Base-by-base conservation (phyloP, 2,113 vertebrate genomes). In the Falco punctatus region DNA sequence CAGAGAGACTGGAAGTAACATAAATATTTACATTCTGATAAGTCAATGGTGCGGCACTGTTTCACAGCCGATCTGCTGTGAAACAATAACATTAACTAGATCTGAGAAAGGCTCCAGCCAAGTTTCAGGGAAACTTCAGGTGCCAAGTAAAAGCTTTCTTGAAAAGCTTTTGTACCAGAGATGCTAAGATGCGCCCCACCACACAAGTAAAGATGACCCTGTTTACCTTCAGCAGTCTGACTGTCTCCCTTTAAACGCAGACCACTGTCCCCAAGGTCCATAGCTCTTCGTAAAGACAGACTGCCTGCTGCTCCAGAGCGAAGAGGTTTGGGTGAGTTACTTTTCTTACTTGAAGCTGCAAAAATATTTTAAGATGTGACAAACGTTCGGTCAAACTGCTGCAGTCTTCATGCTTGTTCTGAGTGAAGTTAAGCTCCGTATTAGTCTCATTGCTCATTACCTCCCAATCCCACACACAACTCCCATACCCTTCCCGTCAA, bases 261-360 rank as follows among this genome's bases (percentile, higher is more conserved):
- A 33, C 27, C 97, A 7, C 97, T 98, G 6, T 99, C 99, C 23
- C 97, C 97, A 19, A 98, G 94, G 81, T 99, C 99, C 71, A 98
- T 95, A 59, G 98, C 98, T 97, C 98, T 98, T 46, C 98, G 98
- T 52, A 99, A 86, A 12, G 98, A 98, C 14, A 98, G 93, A 24
- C 98, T 98, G 5, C 98, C 98, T 7, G 98, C 90, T 6, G 97
- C 97, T 89, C 98, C 96, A 3, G 97, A 96, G 42, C 98, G 98
- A 35, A 98, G 75, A 73, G 98, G 96, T 65, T 99, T 99, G 2
- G 98, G 98, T 4, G 98, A 99, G 84, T 96, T 87, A 57, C 97
- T 98, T 81, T 99, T 99, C 98, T 99, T 99, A 90, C 94, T 98
- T 61, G 96, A 91, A 97, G 98, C 98, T 99, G 94, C 79, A 97